A percentile compares a stretch with the other conserved stretches of the same genome.
Evolutionary conservation across 2,888 invertebrate species (phyloP).

Genomic region (Ochropleura leucogaster): DNA sequence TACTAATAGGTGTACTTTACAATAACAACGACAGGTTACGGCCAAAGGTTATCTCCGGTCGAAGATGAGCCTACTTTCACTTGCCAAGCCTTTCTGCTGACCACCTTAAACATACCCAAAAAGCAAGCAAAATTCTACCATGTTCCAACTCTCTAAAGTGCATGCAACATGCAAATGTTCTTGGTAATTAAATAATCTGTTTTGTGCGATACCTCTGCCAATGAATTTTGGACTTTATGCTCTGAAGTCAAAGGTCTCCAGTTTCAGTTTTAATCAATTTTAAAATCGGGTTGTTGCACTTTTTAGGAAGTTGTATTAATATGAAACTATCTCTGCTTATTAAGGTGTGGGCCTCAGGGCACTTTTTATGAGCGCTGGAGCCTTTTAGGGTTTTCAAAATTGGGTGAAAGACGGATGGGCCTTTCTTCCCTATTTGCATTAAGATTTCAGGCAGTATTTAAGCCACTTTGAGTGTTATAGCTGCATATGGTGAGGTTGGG

Average conservation of each 20-base stretch:
- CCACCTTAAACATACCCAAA: slow-evolving; percentile 18
- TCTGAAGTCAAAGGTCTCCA: slow-evolving; percentile 26
- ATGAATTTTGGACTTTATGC: slow-evolving; percentile 60
- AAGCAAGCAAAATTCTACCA: slow-evolving; percentile 37
- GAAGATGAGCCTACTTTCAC: slow-evolving; percentile 88
- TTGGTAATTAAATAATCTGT: slow-evolving; percentile 68
- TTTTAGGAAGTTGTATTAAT: slow-evolving; percentile 66
- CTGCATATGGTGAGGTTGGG: not conserved
- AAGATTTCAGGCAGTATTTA: not conserved
- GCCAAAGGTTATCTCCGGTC: slow-evolving; percentile 85
- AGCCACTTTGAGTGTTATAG: not conserved
- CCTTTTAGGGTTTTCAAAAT: slow-evolving; percentile 51
- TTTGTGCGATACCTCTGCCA: slow-evolving; percentile 66
- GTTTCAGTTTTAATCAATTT: slow-evolving; percentile 44
- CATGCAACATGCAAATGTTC: slow-evolving; percentile 29
- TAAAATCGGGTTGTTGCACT: slow-evolving; percentile 63
- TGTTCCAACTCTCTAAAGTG: not conserved
- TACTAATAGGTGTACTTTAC: slow-evolving; percentile 83
- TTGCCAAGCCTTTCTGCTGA: slow-evolving; percentile 72
- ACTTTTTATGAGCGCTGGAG: slow-evolving; percentile 47
- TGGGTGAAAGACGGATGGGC: slow-evolving; percentile 24
- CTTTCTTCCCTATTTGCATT: slow-evolving; percentile 36
- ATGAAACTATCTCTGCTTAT: slow-evolving; percentile 64
- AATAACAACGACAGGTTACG: slow-evolving; percentile 84
- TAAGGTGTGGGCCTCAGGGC: slow-evolving; percentile 62